Conservation (phyloP, 2,797 vertebrate genomes). For the Dromococcyx pavoninus region DNA sequence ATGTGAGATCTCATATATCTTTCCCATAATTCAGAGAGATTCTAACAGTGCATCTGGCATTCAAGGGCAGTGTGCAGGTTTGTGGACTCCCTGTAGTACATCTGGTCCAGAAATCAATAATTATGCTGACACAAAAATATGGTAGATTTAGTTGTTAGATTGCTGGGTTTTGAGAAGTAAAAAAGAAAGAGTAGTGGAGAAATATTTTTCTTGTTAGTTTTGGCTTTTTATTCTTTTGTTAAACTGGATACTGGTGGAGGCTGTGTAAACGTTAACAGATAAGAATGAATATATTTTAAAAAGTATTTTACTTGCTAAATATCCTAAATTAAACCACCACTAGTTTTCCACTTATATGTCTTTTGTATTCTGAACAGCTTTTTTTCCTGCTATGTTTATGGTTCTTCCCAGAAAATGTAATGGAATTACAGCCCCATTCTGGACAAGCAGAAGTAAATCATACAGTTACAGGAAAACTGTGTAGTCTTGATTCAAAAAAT, state of each 20-base stretch:
- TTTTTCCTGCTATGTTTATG: not conserved
- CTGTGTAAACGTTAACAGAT: not conserved
- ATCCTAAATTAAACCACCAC: not conserved
- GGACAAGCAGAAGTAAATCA: not conserved
- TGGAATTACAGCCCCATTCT: not conserved
- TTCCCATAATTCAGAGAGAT: not conserved
- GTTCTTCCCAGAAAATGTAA: not conserved
- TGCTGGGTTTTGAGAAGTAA: not conserved
- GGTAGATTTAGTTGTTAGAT: not conserved
- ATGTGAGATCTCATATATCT: accelerated
- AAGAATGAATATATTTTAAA: not conserved
- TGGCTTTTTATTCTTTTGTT: not conserved
- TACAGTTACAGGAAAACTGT: not conserved
- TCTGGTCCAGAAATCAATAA: not conserved
- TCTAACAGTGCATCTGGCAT: not conserved
- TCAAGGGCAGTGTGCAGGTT: not conserved
- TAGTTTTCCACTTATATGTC: not conserved
- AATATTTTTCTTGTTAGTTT: not conserved
- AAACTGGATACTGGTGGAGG: not conserved
- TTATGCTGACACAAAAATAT: not conserved
- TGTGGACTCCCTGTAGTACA: not conserved
- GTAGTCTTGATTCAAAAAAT: not conserved
- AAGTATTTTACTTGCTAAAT: not conserved
- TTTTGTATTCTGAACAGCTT: not conserved
- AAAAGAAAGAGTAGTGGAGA: not conserved